These are phyloP conservation scores for Rhodeus uyekii DNA, from an alignment of 2,797 vertebrate species.

Conservation along the genomic window DNA sequence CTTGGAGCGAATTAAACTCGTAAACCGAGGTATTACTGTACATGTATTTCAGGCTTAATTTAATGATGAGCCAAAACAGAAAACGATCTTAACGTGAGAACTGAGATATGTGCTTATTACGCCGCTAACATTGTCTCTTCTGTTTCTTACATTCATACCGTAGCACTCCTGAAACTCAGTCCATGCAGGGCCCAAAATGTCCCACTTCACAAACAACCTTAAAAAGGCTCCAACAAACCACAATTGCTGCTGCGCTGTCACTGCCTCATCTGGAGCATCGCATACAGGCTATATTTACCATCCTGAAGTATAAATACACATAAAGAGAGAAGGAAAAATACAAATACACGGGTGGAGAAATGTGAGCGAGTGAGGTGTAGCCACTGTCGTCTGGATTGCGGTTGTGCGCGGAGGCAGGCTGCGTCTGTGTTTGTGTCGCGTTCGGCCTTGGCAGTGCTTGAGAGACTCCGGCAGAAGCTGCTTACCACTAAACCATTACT, in stretches of 20 bases:
- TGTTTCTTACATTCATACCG: constrained; percentile 28
- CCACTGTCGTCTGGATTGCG: constrained; percentile 41
- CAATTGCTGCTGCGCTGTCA: constrained; percentile 53
- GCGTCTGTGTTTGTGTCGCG: neutral
- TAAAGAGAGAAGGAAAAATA: constrained; percentile 42
- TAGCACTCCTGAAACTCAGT: neutral
- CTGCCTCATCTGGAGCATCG: constrained; percentile 34
- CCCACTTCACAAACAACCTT: constrained; percentile 49
- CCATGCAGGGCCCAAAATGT: constrained; percentile 1
- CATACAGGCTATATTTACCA: constrained; percentile 59
- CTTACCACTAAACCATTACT: neutral
- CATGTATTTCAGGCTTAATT: neutral
- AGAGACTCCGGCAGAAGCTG: neutral
- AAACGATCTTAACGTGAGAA: neutral
- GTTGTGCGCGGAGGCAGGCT: neutral
- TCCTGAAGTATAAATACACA: constrained; percentile 55
- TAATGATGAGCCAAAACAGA: neutral
- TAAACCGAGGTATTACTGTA: too few species aligned
- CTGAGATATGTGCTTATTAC: too few species aligned
- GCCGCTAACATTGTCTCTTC: constrained; percentile 11
- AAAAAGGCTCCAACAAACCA: constrained; percentile 54
- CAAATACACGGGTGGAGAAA: constrained; percentile 41
- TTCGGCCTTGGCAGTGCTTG: neutral
- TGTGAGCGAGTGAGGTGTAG: constrained; percentile 23
- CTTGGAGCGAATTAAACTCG: too few species aligned